Evolutionary conservation across 2,797 vertebrate species (phyloP), one percentile per base, ranked within the genome.

Genomic region (Arrhamphus sclerolepis): DNA sequence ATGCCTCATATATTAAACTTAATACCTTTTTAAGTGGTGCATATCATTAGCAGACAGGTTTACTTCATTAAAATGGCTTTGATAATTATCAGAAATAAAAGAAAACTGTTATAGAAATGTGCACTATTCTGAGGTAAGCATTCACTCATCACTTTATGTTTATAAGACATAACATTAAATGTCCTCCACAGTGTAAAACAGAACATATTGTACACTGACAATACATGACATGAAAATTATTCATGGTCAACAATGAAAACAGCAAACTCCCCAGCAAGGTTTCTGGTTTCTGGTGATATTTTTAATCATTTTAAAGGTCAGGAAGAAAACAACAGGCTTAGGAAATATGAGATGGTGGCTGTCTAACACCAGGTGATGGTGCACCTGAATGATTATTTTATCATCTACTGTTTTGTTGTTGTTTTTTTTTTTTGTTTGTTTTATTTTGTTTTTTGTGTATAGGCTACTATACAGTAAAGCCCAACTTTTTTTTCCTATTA

Each of bases 271-370:
- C 46, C 55, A 58, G 52, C 51, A 46, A 50, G 78, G 80, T 89
- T 81, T 90, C 85, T 84, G 70, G 75, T 89, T 85, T 80, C 78
- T 70, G 48, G 34, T 56, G 62, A 83, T 87, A 86, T 88, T 86
- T 92, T 86, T 86, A 89, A 91, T 91, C 87, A 80, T 18, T 29
- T 44, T 56, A 91, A 92, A 91, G 91, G 89, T 91, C 91, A 92
- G 66, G 70, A 87, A 71, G 81, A 87, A 89, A 91, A 90, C 81
- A 89, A 84, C 81, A 81, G 87, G 77, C 81, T 87, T 80, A 69
- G 65, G 89, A 89, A 91, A 91, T 72, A 69, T 42, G 87, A 90
- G 86, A 89, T 46, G 62, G 59, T 47, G 47, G 75, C 62, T 59
- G 56, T 80, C 67, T 84, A 66, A 66, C 9, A 17, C 46, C 34